A percentile compares a stretch with the other conserved stretches of the same genome.
These are phyloP conservation scores for Xylocampa areola DNA, from an alignment of 2,888 invertebrate genomes.

Conservation along the genomic window DNA sequence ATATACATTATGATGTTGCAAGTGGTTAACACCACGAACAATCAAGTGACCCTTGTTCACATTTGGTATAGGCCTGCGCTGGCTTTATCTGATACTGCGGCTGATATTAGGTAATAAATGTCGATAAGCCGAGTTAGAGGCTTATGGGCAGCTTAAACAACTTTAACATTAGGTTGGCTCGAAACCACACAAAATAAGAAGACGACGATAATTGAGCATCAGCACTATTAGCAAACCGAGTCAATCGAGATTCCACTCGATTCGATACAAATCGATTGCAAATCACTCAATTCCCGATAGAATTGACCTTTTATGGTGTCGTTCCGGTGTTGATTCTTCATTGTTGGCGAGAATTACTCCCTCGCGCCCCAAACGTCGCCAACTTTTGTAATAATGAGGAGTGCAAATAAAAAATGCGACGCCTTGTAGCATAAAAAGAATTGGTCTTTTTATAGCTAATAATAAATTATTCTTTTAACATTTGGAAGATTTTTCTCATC, in stretches of 20 bases:
- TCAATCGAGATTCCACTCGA: slow-evolving; percentile 13
- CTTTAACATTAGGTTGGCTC: no score
- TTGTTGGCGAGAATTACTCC: slow-evolving; percentile 43
- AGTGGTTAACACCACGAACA: no score
- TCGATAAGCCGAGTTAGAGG: no score
- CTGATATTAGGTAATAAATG: no score
- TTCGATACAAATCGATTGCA: slow-evolving; percentile 36
- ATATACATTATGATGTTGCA: no score
- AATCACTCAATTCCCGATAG: slow-evolving; percentile 47
- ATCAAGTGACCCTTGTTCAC: no score
- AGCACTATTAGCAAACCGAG: slow-evolving; percentile 1
- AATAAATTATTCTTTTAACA: neutral
- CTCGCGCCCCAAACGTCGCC: slow-evolving; percentile 14
- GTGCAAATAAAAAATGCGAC: slow-evolving; percentile 18
- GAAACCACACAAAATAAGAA: no score
- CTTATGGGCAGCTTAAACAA: no score
- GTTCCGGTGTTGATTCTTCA: slow-evolving; percentile 39
- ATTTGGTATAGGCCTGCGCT: no score
- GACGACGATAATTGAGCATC: no score
- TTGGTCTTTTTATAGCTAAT: neutral
- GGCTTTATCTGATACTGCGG: no score
- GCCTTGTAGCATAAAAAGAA: slow-evolving; percentile 2
- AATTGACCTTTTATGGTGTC: slow-evolving; percentile 41
- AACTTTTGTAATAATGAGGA: slow-evolving; percentile 29
- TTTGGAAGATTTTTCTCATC: neutral